Evolutionary conservation across 2,888 invertebrate species (phyloP).

Genomic region (Exephanes ischioxanthus): DNA sequence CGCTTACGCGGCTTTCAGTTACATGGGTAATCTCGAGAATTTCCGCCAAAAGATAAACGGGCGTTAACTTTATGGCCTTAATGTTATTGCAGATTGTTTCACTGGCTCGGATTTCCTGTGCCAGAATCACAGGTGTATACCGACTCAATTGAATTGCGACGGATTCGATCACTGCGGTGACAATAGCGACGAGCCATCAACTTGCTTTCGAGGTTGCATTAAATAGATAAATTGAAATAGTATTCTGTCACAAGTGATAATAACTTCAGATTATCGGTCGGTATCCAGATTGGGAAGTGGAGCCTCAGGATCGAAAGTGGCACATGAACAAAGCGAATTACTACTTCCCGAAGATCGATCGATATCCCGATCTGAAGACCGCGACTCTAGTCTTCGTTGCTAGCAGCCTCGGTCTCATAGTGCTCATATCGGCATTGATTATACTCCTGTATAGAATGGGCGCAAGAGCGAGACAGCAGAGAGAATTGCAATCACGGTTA

Average conservation of each 20-base stretch:
- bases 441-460: slow-evolving; percentile 89
- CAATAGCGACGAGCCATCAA: slow-evolving; percentile 89
- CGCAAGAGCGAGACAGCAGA: slow-evolving; percentile 87
- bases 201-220: slow-evolving; percentile 86
- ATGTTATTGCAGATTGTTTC: slow-evolving; percentile 87
- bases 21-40: slow-evolving; percentile 86
- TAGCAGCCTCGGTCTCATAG: slow-evolving; percentile 88
- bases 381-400: slow-evolving; percentile 89
- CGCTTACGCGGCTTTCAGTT: slow-evolving; percentile 90
- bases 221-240: not conserved
- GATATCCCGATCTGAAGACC: slow-evolving; percentile 89
- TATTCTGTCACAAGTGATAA: not conserved
- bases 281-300: slow-evolving; percentile 85
- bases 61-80: not conserved
- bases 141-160: slow-evolving; percentile 89
- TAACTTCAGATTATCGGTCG: slow-evolving; percentile 6
- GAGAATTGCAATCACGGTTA: slow-evolving; percentile 89
- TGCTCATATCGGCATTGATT: slow-evolving; percentile 88
- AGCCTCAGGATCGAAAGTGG: slow-evolving; percentile 87
- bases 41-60: not conserved
- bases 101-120: slow-evolving; percentile 90
- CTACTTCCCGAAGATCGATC: slow-evolving; percentile 89
- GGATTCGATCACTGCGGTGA: slow-evolving; percentile 93
- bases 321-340: slow-evolving; percentile 90
- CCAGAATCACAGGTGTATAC: slow-evolving; percentile 90